Evolutionary conservation across 2,888 invertebrate species (phyloP), one percentile per base, ranked within the genome.

Genomic region (Beris chalybata): DNA sequence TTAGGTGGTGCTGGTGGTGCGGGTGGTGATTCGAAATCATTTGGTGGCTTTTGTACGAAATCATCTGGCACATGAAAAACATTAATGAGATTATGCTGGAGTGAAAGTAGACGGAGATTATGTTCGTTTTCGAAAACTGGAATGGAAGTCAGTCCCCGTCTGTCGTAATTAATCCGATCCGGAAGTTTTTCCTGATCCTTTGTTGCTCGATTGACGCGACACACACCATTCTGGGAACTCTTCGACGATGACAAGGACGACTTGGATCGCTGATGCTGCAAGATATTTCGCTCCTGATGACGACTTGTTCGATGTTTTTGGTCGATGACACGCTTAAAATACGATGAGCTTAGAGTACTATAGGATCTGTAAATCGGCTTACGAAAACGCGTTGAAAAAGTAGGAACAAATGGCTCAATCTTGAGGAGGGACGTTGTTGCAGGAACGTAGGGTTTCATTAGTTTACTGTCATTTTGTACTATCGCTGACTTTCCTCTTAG

Each of bases 51-150:
- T 48, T 48, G 13, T 48, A n/a, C 38, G n/a, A 52, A 61, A 29
- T 76, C 76, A 70, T 76, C 77, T 67, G 81, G 81, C 75, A 81
- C 79, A 73, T 81, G 79, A 65, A 81, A 80, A 7, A 78, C 76
- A 73, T 83, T 89, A 69, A 97, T 89, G 74, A 93, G 85, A 83
- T 97, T 97, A 81, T 96, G 95, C 78, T 97, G 96, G 69, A 96
- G 84, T 54, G 96, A 96, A 71, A 97, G 82, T 69, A 96, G 83
- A 65, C 94, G 85, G 67, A 95, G 83, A 71, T 89, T 89, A 22
- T 89, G 87, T 76, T 93, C 94, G 63, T 90, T 91, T 70, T 92
- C 89, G 73, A 95, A 88, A 38, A 79, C 76, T 0, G 95, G 95
- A 74, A 95, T 88, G 30, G 87, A 85, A n/a, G 90, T 90, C 64